Evolutionary conservation across 2,797 vertebrate species (phyloP).

Genomic region (Chelmon rostratus): DNA sequence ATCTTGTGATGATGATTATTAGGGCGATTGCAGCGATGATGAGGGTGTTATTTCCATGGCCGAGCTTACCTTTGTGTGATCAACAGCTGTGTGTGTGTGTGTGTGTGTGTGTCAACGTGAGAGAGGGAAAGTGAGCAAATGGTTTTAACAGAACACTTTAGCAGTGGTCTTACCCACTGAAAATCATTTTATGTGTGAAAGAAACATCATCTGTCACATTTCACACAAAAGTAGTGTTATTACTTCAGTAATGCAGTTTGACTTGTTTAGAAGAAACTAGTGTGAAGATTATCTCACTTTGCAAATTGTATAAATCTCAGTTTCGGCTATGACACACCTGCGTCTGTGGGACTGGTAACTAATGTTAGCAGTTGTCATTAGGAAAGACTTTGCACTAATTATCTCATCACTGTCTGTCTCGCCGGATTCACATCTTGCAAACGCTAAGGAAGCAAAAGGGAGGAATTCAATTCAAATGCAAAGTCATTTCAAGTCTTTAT

Average conservation of each 20-base stretch:
- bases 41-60: slow-evolving; percentile 67
- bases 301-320: slow-evolving; percentile 52
- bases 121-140: slow-evolving; percentile 45
- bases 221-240: slow-evolving; percentile 50
- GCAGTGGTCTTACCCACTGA: slow-evolving; percentile 37
- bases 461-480: slow-evolving; percentile 29
- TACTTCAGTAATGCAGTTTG: slow-evolving; percentile 45
- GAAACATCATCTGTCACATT: slow-evolving; percentile 63
- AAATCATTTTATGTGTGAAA: slow-evolving; percentile 63
- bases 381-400: slow-evolving; percentile 71
- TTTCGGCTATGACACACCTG: slow-evolving; percentile 61
- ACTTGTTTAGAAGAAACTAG: slow-evolving; percentile 53
- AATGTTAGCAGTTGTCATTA: slow-evolving; percentile 75
- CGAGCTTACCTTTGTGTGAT: slow-evolving; percentile 65
- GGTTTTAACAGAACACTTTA: slow-evolving; percentile 30
- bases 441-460: slow-evolving; percentile 45
- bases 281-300: slow-evolving; percentile 53
- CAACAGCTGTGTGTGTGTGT: slow-evolving; percentile 32
- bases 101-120: slow-evolving; percentile 2
- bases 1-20: slow-evolving; percentile 77
- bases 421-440: slow-evolving; percentile 45
- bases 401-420: slow-evolving; percentile 71
- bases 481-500: slow-evolving; percentile 58
- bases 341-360: slow-evolving; percentile 61
- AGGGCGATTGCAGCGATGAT: slow-evolving; percentile 64